These are phyloP conservation scores for Anaspis maculata DNA, from an alignment of 2,888 invertebrate genomes.

Conservation along the genomic window DNA sequence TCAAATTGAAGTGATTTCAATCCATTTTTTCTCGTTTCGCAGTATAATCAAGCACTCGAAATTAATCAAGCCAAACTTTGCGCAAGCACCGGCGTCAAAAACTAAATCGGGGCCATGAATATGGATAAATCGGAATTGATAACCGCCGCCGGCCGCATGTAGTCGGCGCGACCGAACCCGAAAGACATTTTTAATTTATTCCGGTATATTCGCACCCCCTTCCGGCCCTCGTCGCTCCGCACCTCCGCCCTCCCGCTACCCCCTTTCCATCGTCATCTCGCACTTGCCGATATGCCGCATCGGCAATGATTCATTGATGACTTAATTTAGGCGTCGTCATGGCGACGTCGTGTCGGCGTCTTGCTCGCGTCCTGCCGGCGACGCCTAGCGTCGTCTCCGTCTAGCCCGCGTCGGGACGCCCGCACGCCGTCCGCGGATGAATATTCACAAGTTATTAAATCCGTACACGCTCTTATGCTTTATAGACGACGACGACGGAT, in stretches of 20 bases:
- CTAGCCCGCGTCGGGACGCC: conserved; percentile 22
- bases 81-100: too few species aligned
- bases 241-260: too few species aligned
- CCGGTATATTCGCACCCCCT: conserved; percentile 20
- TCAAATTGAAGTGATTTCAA: too few species aligned
- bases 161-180: too few species aligned
- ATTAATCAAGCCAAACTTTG: too few species aligned
- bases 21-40: too few species aligned
- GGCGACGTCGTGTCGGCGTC: conserved; percentile 32
- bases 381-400: conserved; percentile 25
- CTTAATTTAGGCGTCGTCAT: conserved; percentile 42
- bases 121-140: too few species aligned
- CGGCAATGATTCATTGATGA: conserved; percentile 43
- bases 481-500: conserved; percentile 22
- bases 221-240: too few species aligned
- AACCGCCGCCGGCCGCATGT: too few species aligned
- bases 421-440: conserved; percentile 34
- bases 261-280: too few species aligned
- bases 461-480: conserved; percentile 40
- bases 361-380: conserved; percentile 23
- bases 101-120: too few species aligned
- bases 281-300: conserved; percentile 35
- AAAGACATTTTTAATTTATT: conserved; percentile 38
- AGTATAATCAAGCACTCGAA: too few species aligned
- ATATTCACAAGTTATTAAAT: conserved; percentile 46